Percentiles rank a stretch among this genome's conserved stretches.
These are phyloP conservation scores for Paedocypris sp. DNA, from an alignment of 2,113 vertebrate species.

Conservation along the genomic window DNA sequence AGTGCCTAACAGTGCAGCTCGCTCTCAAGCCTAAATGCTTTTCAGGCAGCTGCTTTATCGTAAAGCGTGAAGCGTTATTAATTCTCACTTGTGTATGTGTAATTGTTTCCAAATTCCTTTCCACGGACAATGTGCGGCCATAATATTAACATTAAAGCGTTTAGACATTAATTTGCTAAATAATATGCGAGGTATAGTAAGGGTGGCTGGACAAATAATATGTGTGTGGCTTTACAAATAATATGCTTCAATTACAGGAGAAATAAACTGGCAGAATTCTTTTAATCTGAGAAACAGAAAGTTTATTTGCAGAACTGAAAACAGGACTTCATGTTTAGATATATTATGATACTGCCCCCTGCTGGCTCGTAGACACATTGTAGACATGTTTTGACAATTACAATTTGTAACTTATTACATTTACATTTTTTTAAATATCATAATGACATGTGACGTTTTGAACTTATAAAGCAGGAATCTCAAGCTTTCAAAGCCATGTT, in stretches of 20 bases:
- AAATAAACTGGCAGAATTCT: constrained; percentile 3
- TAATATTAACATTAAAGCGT: neutral
- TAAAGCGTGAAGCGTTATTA: neutral
- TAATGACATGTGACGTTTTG: too few species aligned
- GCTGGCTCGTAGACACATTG: constrained; percentile 19
- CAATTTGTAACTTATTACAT: too few species aligned
- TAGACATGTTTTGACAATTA: constrained; percentile 5
- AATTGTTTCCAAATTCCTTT: neutral
- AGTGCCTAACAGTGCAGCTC: neutral
- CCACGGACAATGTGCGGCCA: neutral
- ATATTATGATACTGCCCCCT: constrained; percentile 47
- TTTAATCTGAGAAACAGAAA: constrained; percentile 4
- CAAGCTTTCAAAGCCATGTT: too few species aligned
- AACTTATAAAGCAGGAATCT: too few species aligned
- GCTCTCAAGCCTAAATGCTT: neutral
- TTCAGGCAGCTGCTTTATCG: neutral
- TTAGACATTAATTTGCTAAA: constrained; percentile 12
- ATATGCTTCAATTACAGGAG: constrained; percentile 20
- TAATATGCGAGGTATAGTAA: constrained; percentile 11
- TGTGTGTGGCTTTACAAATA: neutral
- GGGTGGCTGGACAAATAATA: neutral
- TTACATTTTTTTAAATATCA: too few species aligned
- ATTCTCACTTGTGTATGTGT: neutral
- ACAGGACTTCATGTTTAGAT: neutral
- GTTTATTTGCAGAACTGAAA: neutral